A percentile compares a stretch with the other conserved stretches of the same genome.
Evolutionary conservation across 1,140 invertebrate genomes (phyloP).

Genomic region (Drosophila persimilis): DNA sequence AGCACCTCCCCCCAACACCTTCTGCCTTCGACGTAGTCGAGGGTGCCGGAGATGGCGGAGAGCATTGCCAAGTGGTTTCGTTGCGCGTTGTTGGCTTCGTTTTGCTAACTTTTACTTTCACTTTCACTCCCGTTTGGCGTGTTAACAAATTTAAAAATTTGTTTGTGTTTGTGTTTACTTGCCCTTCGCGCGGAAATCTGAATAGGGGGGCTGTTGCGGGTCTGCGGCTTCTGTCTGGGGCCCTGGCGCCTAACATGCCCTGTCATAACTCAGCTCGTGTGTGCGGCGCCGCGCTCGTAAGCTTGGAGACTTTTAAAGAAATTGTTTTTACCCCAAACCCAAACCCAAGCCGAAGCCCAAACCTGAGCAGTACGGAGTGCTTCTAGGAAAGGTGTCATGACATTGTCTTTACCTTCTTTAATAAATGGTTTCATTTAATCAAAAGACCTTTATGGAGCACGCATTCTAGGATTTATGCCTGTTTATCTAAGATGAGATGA

Average conservation of each 20-base stretch:
- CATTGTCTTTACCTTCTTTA: slow-evolving; percentile 74
- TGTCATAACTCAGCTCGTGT: slow-evolving; percentile 58
- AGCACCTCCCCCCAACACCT: slow-evolving; percentile 7
- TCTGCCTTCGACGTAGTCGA: slow-evolving; percentile 35
- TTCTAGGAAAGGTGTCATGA: slow-evolving; percentile 57
- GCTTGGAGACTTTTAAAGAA: slow-evolving; percentile 70
- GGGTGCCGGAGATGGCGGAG: slow-evolving; percentile 50
- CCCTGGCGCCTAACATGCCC: slow-evolving; percentile 34
- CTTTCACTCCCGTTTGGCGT: slow-evolving; percentile 53
- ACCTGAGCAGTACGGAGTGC: slow-evolving; percentile 17
- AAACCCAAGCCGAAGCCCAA: background rate
- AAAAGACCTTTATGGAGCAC: slow-evolving; percentile 68
- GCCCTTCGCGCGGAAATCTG: slow-evolving; percentile 24
- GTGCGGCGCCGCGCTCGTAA: slow-evolving; percentile 1
- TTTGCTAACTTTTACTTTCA: slow-evolving; percentile 46
- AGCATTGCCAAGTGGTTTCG: slow-evolving; percentile 60
- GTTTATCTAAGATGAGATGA: slow-evolving; percentile 51
- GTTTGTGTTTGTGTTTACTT: slow-evolving; percentile 65
- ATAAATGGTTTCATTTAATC: slow-evolving; percentile 81
- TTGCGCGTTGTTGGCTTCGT: slow-evolving; percentile 56
- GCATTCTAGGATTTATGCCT: slow-evolving; percentile 63
- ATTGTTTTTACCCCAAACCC: slow-evolving; percentile 56
- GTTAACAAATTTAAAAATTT: slow-evolving; percentile 81
- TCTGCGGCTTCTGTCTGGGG: slow-evolving; percentile 23
- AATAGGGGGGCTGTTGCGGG: background rate